Percentiles rank a stretch among this genome's conserved stretches.
phyloP scores from a whole-genome alignment of 2,888 invertebrate species.

The Mythimna loreyi region DNA sequence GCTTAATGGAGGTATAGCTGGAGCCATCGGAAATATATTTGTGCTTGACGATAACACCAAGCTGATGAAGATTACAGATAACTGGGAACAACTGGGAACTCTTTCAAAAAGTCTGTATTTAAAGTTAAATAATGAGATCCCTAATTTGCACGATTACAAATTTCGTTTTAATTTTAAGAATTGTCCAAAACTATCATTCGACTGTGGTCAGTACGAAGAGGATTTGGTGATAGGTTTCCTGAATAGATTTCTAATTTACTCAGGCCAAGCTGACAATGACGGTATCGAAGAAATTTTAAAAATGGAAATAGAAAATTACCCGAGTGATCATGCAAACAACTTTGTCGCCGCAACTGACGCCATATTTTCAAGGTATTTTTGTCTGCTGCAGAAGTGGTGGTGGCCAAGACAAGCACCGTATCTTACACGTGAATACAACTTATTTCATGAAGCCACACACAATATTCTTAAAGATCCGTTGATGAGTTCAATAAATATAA shows the following conservation, averaged over 20 bases:
- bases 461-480: neutral
- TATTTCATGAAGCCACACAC: neutral
- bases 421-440: no score
- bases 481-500: neutral
- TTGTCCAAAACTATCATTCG: constrained; percentile 1
- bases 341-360: neutral
- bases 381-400: neutral
- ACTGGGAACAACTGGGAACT: neutral
- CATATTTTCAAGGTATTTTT: neutral
- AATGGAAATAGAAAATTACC: neutral
- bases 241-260: neutral
- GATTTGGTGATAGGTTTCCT: neutral
- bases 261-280: neutral
- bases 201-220: neutral
- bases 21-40: constrained; percentile 3
- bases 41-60: constrained; percentile 4
- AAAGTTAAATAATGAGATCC: neutral
- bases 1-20: constrained; percentile 2
- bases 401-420: neutral
- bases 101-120: neutral
- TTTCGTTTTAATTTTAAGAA: neutral
- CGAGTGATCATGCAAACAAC: neutral
- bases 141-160: neutral
- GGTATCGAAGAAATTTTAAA: neutral
- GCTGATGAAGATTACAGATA: constrained; percentile 1